Evolutionary conservation across 2,113 vertebrate genomes (phyloP), one percentile per base, ranked within the genome.

Genomic region (Synodontis membranacea): DNA sequence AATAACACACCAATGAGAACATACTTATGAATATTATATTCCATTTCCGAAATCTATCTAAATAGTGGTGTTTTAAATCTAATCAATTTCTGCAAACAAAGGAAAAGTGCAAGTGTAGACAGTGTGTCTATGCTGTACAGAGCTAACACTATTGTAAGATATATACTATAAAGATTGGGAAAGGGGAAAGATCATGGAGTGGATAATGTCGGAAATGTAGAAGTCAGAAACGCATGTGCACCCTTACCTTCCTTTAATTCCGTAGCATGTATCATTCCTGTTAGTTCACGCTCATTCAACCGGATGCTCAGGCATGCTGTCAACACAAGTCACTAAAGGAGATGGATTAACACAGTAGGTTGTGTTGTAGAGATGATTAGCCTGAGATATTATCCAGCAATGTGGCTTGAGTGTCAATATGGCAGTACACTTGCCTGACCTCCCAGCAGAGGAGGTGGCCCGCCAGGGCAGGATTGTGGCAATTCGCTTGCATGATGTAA

Each of bases 401-500:
- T 58, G 56, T 76, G 34, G 34, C n/a, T 37, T 39, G 8, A 48
- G n/a, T 64, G 50, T 79, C 31, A 62, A 4, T 39, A 56, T 19
- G 3, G 31, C 39, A 75, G 34, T 72, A 70, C 37, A 62, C 64
- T 25, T 28, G 2, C 6, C n/a, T 82, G 68, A 85, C 72, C 37
- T 78, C 34, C 66, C 80, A 64, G 8, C 14, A 48, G 68, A 81
- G 44, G 21, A 60, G 52, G 25, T 42, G 9, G 54, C 28, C 56
- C 21, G 42, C 44, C 48, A 44, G 66, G 44, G 58, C 12, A 86
- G 70, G 62, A 87, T 79, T 82, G 58, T 21, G 8, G 62, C 70
- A 64, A 56, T 87, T 86, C 64, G 85, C 44, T 86, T 87, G 86
- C 74, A 39, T 76, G 83, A 87, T 74, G 42, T 83, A 83, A 84